These are phyloP conservation scores for Myiozetetes cayanensis DNA, from an alignment of 2,113 vertebrate genomes.

Conservation along the genomic window DNA sequence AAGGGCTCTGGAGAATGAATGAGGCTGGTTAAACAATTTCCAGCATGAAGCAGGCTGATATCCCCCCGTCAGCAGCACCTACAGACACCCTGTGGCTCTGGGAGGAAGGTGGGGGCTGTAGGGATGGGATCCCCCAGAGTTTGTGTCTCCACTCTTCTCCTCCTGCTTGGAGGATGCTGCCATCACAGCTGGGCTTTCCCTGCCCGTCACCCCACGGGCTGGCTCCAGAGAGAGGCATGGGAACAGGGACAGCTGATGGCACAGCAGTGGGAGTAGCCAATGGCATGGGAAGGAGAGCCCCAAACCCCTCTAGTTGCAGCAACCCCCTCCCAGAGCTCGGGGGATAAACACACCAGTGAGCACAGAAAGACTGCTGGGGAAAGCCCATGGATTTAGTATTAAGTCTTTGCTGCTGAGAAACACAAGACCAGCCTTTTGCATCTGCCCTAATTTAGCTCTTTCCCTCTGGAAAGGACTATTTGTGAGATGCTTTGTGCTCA, in stretches of 20 bases:
- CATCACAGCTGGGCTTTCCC: not conserved
- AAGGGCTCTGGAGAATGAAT: not conserved
- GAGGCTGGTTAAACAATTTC: not conserved
- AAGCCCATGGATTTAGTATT: not conserved
- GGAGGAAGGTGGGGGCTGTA: not conserved
- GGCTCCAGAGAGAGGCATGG: not conserved
- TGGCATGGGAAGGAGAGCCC: not conserved
- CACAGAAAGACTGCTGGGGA: not conserved
- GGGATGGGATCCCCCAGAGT: not conserved
- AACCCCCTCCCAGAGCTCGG: not conserved
- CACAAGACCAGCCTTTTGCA: not conserved
- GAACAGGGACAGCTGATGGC: not conserved
- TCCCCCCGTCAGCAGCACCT: accelerated
- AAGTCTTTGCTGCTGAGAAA: not conserved
- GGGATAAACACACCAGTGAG: not conserved
- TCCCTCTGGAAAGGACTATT: not conserved
- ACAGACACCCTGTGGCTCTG: not conserved
- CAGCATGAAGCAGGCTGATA: not conserved
- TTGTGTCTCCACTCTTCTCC: not conserved
- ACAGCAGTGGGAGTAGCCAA: not conserved
- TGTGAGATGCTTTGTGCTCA: not conserved
- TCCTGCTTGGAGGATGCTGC: not conserved
- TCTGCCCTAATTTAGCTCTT: conserved; percentile 36
- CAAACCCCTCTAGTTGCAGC: not conserved
- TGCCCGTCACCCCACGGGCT: accelerated